These are phyloP conservation scores for Tenthredo notha DNA, from an alignment of 2,888 invertebrate genomes.

Conservation along the genomic window DNA sequence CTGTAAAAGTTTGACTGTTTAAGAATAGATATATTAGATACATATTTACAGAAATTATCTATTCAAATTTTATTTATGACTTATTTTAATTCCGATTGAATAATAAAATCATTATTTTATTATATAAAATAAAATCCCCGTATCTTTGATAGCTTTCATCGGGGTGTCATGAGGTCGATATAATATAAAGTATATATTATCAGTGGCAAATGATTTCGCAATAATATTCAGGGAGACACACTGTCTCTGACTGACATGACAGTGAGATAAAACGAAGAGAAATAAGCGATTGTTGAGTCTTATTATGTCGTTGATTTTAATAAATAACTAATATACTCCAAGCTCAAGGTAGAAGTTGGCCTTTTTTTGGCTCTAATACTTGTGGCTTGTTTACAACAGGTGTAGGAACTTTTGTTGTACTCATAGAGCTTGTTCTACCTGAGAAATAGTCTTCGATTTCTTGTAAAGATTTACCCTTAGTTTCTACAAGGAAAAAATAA, in stretches of 20 bases:
- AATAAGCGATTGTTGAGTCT: background rate
- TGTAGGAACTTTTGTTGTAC: conserved; percentile 67
- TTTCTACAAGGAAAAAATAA: conserved; percentile 84
- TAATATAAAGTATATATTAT: background rate
- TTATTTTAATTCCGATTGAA: background rate
- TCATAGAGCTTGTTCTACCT: conserved; percentile 81
- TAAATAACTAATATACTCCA: background rate
- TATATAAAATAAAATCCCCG: background rate
- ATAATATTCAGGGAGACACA: no score
- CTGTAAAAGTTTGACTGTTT: background rate
- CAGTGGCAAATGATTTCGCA: no score
- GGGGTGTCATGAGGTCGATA: background rate
- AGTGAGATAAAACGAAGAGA: no score
- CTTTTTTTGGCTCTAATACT: conserved; percentile 68
- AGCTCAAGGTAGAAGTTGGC: conserved; percentile 69
- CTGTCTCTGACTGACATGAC: no score
- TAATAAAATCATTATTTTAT: background rate
- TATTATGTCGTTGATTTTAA: conserved; percentile 1
- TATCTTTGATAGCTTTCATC: background rate
- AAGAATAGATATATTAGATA: background rate
- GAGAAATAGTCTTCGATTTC: conserved; percentile 87
- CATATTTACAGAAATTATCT: background rate
- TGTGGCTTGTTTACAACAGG: conserved; percentile 64
- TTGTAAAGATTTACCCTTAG: conserved; percentile 84
- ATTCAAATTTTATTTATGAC: background rate